Base-by-base conservation (phyloP, 92 coral and sea anemone species). In the Actinernus sp. region DNA sequence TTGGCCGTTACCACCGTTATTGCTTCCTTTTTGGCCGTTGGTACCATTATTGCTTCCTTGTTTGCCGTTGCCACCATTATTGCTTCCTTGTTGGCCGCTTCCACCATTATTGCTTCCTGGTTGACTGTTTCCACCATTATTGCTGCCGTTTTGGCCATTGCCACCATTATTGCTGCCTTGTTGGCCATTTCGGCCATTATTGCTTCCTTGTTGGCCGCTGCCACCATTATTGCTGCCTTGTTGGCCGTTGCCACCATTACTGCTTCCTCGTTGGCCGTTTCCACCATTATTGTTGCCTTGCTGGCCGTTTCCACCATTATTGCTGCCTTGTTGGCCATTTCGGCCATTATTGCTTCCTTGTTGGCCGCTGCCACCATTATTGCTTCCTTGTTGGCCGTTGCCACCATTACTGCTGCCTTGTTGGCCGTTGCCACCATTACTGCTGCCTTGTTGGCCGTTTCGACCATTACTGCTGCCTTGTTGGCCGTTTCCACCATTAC, bases 401-500 rank as follows among this genome's bases (percentile, higher is more conserved):
- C 18, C 26, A 19, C 46, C 34, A 29, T 20, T 33, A n/a, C 55
- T 53, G 12, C 64, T 39, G 52, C 26, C 58, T 33, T 31, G 25
- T 4, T 38, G 26, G 4, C 36, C 49, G 37, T 16, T 48, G 2
- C 30, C 29, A 26, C 32, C 36, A 1, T 36, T 37, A 13, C 31
- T 31, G 38, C 34, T 20, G 26, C 58, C 74, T 31, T n/a, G 23
- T 12, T 37, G 52, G 20, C 36, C 31, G 16, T 34, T 16, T 17
- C 41, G 29, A 12, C 31, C 55, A 33, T 31, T 37, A 7, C 20
- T 31, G 17, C 26, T 16, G 27, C 37, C 71, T 4, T 38, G 45
- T 22, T 66, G 40, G 22, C 26, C 33, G 51, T 57, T 14, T 26
- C 30, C 31, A 2, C 58, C 75, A 44, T 22, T 37, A 31, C 25